Base-by-base conservation (phyloP, 2,797 vertebrate species). In the Loriculus beryllinus region DNA sequence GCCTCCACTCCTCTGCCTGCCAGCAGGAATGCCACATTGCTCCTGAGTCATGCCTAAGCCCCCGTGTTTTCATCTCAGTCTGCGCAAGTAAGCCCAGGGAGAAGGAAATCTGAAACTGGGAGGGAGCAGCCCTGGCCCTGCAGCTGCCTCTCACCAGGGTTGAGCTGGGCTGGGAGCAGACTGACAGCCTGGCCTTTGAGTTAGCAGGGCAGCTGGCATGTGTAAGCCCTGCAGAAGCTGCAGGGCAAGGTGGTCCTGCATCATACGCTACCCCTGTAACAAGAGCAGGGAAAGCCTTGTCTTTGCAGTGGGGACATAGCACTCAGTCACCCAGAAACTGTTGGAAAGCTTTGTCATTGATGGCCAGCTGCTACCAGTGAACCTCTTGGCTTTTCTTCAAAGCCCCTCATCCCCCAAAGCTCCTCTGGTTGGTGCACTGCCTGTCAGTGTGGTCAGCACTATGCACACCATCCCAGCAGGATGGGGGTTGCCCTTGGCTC, bases 401-500 rank as follows among this genome's bases (percentile, higher is more conserved):
- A 26, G 21, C 25, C 25, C 17, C 2, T 42, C 28, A 3, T 37
- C 14, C 69, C 17, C n/a, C 69, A 33, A 1, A 69, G 47, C 47
- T 60, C 3, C 0, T 23, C 35, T 1, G 5, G 10, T 10, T 43
- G 52, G 16, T 26, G n/a, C 3, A 5, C 26, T 21, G 28, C 43
- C 43, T 33, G 3, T 18, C 13, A 4, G 23, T 5, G 10, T 11
- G 8, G 10, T 49, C 37, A 49, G 75, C 3, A 8, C 37, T 14
- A 1, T 12, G 12, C 3, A 0, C 10, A 6, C 43, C 6, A 0
- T 47, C 9, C 33, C 35, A 12, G 35, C 1, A 6, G 25, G 28
- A 7, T 1, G 0, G 54, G 54, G 23, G 10, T 20, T 16, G 54
- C 14, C 23, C 77, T 33, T 3, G 52, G 33, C 7, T 6, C 57